Evolutionary conservation across 2,888 invertebrate genomes (phyloP), one percentile per base, ranked within the genome.

Genomic region (Ochropleura plecta): DNA sequence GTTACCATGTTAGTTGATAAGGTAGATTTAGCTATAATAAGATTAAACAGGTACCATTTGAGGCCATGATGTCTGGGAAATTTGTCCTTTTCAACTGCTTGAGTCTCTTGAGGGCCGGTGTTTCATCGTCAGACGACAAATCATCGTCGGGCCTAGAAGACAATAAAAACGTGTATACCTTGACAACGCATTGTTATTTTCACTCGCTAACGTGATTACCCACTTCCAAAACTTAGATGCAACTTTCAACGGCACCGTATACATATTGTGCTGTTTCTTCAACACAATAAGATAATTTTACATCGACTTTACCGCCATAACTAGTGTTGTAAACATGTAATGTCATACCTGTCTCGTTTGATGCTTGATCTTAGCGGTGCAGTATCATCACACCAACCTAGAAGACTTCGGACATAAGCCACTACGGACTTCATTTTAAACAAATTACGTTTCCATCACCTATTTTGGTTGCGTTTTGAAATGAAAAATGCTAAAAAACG

Each of bases 291-390:
- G 73, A 87, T 68, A 67, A 87, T 90, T 91, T 90, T 90, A 88
- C 83, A 87, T 84, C 74, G 90, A 91, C 92, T 95, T 96, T 96
- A 92, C 96, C 96, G 96, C 96, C 96, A 96, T 96, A 96, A 93
- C 93, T 89, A 91, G 81, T 91, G 91, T 94, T 95, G 95, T 96
- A 95, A 95, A 96, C 95, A 96, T 92, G 93, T 91, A 92, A 92
- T 93, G 93, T 92, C 95, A 94, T 88, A 96, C 96, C 96, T 96
- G 94, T 96, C 94, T 92, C 96, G 93, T 93, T 96, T 96, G 92
- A 93, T 92, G 93, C 92, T 93, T 87, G 92, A 89, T 88, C 90
- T 91, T 78, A 86, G 85, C 79, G 89, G 79, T 73, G 91, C 89
- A 89, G 91, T 91, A 86, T 94, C 94, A 79, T 94, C 95, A 86